Conservation (phyloP, 2,113 vertebrate genomes). For the Nerophis ophidion region DNA sequence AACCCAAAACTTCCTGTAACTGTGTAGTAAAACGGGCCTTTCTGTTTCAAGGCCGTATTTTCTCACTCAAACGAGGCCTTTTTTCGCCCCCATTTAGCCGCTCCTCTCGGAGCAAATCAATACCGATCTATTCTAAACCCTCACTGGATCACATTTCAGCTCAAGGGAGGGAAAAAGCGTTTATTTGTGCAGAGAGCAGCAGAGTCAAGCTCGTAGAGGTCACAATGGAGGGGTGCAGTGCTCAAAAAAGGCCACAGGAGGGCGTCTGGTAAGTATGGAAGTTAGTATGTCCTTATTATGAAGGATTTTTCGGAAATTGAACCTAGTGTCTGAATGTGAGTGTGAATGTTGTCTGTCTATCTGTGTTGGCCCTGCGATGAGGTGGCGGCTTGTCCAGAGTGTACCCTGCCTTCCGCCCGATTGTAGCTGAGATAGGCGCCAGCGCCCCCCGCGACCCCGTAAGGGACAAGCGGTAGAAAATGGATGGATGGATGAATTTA, state of each 20-base stretch:
- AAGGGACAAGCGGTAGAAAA: too few relatives aligned
- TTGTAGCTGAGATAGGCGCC: too few relatives aligned
- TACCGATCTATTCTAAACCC: slow-evolving; percentile 43
- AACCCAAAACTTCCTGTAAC: too few relatives aligned
- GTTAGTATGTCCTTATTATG: too few relatives aligned
- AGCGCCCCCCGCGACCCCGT: too few relatives aligned
- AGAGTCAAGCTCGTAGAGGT: slow-evolving; percentile 23
- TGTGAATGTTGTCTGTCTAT: too few relatives aligned
- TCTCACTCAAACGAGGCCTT: neutral
- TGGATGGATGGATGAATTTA: too few relatives aligned
- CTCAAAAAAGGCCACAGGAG: slow-evolving; percentile 20
- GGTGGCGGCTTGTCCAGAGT: too few relatives aligned
- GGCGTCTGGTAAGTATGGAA: neutral
- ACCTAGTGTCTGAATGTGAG: too few relatives aligned
- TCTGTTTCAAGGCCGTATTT: neutral
- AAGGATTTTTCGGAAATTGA: too few relatives aligned
- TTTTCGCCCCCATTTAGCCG: neutral
- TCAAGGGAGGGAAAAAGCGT: slow-evolving; percentile 38
- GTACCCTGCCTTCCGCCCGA: too few relatives aligned
- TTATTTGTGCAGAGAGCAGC: slow-evolving; percentile 14
- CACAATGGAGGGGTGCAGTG: slow-evolving; percentile 6
- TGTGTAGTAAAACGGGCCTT: neutral
- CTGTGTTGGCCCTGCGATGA: too few relatives aligned
- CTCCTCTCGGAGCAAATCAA: slow-evolving; percentile 48
- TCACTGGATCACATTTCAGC: slow-evolving; percentile 33